Conservation (phyloP, 2,888 invertebrate genomes). For the Aphodius granarius region DNA sequence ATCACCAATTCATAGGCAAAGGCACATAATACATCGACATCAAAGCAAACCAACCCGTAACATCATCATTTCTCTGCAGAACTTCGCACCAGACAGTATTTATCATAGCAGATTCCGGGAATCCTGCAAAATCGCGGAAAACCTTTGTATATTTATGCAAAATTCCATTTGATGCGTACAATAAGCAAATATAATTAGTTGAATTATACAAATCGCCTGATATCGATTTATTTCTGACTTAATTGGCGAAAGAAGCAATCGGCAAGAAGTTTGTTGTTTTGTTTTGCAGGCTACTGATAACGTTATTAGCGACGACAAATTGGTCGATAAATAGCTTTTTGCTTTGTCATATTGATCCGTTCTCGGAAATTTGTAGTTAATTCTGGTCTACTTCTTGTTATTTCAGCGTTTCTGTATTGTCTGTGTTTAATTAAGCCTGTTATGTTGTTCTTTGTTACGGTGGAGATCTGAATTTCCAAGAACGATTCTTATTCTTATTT, state of each 20-base stretch:
- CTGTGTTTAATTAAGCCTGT: neutral
- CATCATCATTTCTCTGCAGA: neutral
- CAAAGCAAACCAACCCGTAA: neutral
- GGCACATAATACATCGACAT: neutral
- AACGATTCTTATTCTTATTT: too few species aligned
- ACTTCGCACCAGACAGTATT: neutral
- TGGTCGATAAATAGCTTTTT: neutral
- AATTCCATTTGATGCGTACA: neutral
- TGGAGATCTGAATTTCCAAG: neutral
- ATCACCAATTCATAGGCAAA: neutral
- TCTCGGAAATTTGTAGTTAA: neutral
- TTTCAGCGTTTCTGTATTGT: neutral
- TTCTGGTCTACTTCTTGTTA: neutral
- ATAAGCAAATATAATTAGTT: neutral
- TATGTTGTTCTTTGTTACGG: neutral
- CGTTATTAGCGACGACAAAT: neutral
- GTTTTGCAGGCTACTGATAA: neutral
- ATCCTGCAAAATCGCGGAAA: neutral
- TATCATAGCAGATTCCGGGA: neutral
- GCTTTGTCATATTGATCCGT: neutral
- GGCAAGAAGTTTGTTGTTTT: neutral
- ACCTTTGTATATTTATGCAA: neutral
- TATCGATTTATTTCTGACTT: too few species aligned
- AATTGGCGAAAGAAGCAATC: neutral
- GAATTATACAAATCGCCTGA: too few species aligned